Percentiles rank a stretch among this genome's conserved stretches.
Conservation (phyloP, 2,113 vertebrate genomes). For the Tachysurus fulvidraco region DNA sequence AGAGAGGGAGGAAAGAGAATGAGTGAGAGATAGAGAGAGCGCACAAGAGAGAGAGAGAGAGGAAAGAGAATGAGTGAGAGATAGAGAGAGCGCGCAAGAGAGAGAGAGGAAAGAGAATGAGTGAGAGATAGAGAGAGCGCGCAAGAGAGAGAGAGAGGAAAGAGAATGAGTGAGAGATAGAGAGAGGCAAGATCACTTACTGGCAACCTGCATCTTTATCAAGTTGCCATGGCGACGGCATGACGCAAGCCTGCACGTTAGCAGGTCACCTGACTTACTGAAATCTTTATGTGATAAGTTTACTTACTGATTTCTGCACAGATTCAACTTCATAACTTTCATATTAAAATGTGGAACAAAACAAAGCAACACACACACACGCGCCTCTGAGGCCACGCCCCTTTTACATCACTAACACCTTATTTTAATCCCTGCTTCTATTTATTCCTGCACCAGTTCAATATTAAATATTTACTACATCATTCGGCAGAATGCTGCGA, state of each 20-base stretch:
- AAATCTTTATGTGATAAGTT: background rate
- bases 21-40: background rate
- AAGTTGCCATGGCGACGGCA: slow-evolving; percentile 33
- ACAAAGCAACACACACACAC: background rate
- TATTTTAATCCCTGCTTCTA: background rate
- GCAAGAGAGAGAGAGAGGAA: too few relatives aligned
- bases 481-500: background rate
- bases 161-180: background rate
- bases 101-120: background rate
- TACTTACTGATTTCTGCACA: background rate
- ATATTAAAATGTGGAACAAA: background rate
- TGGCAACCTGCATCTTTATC: background rate
- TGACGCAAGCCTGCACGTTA: background rate
- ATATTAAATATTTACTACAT: slow-evolving; percentile 28
- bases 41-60: too few relatives aligned
- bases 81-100: background rate
- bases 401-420: slow-evolving; percentile 11
- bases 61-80: background rate
- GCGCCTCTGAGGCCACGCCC: background rate
- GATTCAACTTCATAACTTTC: background rate
- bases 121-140: background rate
- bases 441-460: background rate
- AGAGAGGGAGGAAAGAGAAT: background rate
- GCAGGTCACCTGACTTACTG: background rate
- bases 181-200: background rate